A percentile compares a stretch with the other conserved stretches of the same genome.
Conservation (phyloP, 2,113 vertebrate genomes). For the Dromaius novaehollandiae region DNA sequence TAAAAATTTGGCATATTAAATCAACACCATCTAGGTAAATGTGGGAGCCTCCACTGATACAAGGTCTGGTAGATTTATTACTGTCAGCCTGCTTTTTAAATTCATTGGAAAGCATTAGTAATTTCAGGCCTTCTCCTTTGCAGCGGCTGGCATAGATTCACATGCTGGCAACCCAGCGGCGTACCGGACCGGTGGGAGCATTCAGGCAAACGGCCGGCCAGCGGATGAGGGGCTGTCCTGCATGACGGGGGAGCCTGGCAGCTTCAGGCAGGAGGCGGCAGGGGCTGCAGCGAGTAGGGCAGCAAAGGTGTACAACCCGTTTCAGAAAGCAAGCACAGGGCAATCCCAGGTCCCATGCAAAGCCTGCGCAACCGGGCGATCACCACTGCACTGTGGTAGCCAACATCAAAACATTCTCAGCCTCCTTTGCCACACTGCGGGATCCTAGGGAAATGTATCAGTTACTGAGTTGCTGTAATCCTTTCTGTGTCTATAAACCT, state of each 20-base stretch:
- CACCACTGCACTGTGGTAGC: fast-evolving
- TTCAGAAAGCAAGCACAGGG: neutral
- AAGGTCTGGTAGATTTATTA: neutral
- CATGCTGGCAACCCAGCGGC: fast-evolving
- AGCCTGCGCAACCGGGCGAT: neutral
- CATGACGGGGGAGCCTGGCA: neutral
- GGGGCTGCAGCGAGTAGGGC: fast-evolving
- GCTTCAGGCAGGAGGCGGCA: fast-evolving
- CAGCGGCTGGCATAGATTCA: neutral
- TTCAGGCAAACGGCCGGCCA: neutral
- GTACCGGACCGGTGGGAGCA: neutral
- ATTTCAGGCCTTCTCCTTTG: neutral
- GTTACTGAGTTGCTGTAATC: neutral
- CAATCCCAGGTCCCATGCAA: neutral
- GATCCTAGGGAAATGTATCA: neutral
- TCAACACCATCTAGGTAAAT: neutral
- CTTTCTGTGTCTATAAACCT: neutral
- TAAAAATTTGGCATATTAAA: fast-evolving
- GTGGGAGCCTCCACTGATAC: neutral
- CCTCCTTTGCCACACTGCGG: fast-evolving
- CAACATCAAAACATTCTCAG: neutral
- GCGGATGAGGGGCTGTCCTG: fast-evolving
- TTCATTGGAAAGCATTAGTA: neutral
- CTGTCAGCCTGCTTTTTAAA: neutral
- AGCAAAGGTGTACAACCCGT: neutral